phyloP scores from a whole-genome alignment of 2,888 invertebrate species.

The Pegoplata infirma region DNA sequence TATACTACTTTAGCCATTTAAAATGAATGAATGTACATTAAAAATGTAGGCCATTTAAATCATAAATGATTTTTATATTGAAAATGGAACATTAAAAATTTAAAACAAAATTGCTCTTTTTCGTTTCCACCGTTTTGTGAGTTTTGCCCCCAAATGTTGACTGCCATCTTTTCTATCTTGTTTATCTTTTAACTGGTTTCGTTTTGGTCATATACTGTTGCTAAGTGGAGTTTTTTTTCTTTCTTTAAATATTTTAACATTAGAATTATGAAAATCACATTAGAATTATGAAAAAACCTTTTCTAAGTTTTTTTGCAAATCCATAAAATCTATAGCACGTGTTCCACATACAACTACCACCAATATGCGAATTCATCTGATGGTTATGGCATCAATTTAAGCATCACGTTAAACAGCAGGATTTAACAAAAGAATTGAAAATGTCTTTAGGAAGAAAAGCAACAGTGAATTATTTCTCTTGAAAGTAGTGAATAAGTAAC shows the following conservation, averaged over 20 bases:
- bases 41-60: conserved; percentile 1
- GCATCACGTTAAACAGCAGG: conserved; percentile 57
- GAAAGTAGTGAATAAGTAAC: conserved; percentile 26
- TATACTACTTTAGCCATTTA: neutral
- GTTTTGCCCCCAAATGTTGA: neutral
- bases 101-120: neutral
- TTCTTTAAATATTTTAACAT: neutral
- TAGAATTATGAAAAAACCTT: neutral
- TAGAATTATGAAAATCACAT: neutral
- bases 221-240: conserved; percentile 19
- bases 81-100: neutral
- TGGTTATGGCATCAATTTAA: conserved; percentile 54
- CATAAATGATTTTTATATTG: neutral
- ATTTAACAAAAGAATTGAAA: conserved; percentile 33
- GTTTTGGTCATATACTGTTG: conserved; percentile 29
- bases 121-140: neutral
- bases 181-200: neutral
- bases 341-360: conserved; percentile 48
- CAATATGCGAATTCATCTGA: conserved; percentile 19
- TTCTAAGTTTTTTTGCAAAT: conserved; percentile 28
- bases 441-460: conserved; percentile 32
- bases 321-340: conserved; percentile 51
- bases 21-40: neutral
- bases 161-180: neutral
- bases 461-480: conserved; percentile 48